These are phyloP conservation scores for Chymomyza caudatula DNA, from an alignment of 2,888 invertebrate genomes.

Conservation along the genomic window DNA sequence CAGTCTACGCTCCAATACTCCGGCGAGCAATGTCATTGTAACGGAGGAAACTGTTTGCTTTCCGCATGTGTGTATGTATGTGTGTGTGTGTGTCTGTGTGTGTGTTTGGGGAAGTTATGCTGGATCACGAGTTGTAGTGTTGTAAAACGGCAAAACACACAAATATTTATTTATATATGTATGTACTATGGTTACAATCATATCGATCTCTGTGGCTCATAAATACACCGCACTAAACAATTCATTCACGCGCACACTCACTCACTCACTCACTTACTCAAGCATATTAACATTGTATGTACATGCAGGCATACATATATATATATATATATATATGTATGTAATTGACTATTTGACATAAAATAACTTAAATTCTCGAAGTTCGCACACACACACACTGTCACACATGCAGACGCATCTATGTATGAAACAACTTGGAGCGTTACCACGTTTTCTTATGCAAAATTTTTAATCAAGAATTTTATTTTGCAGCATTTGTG, in stretches of 20 bases:
- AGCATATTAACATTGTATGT: not conserved
- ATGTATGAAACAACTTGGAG: not conserved
- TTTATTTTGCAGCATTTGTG: not conserved
- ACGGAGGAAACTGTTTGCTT: slow-evolving; percentile 56
- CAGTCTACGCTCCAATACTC: slow-evolving; percentile 55
- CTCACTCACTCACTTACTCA: not conserved
- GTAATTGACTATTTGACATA: slow-evolving; percentile 13
- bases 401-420: not conserved
- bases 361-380: slow-evolving; percentile 41
- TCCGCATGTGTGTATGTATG: slow-evolving; percentile 24
- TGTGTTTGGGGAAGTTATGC: not conserved
- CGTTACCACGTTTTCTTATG: slow-evolving; percentile 24
- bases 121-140: not conserved
- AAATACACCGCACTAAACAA: slow-evolving; percentile 35
- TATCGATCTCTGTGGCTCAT: slow-evolving; percentile 56
- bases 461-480: slow-evolving; percentile 6
- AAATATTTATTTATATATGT: not conserved
- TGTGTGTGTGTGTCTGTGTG: slow-evolving; percentile 12
- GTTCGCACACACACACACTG: slow-evolving; percentile 33
- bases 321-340: not conserved
- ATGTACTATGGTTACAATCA: slow-evolving; percentile 37
- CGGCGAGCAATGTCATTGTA: slow-evolving; percentile 58
- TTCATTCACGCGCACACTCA: slow-evolving; percentile 27
- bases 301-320: not conserved
- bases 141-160: no score